Conservation (phyloP, 2,797 vertebrate genomes). For the Tragopan temminckii region DNA sequence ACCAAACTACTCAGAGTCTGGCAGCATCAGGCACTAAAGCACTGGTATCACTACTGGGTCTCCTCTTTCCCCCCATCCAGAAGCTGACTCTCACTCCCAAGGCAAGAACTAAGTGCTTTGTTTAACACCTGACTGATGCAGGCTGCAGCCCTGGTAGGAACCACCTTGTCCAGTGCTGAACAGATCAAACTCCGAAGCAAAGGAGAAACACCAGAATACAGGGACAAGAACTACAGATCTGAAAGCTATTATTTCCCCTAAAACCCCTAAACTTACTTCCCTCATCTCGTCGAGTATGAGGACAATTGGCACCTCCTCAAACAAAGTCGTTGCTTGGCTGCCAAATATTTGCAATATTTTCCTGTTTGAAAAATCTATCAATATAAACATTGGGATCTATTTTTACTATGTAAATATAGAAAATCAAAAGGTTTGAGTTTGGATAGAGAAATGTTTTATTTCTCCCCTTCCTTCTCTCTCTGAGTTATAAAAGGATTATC, state of each 20-base stretch:
- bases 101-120: background rate
- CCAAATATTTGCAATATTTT: background rate
- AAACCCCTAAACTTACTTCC: background rate
- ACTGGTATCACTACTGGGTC: background rate
- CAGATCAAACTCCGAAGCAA: fast-evolving
- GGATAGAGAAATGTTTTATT: background rate
- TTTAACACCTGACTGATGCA: background rate
- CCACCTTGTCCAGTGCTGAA: fast-evolving
- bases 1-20: background rate
- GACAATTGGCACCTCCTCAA: background rate
- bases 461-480: background rate
- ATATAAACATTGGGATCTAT: background rate
- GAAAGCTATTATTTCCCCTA: background rate
- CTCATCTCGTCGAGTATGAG: fast-evolving
- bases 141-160: background rate
- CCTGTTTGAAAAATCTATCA: background rate
- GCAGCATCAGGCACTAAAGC: background rate
- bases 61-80: background rate
- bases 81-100: background rate
- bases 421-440: background rate
- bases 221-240: background rate
- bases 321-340: background rate
- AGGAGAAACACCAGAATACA: background rate
- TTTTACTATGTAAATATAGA: background rate
- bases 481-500: background rate